Base-by-base conservation (phyloP, 2,888 invertebrate genomes). In the Eucriotettix oculatus region DNA sequence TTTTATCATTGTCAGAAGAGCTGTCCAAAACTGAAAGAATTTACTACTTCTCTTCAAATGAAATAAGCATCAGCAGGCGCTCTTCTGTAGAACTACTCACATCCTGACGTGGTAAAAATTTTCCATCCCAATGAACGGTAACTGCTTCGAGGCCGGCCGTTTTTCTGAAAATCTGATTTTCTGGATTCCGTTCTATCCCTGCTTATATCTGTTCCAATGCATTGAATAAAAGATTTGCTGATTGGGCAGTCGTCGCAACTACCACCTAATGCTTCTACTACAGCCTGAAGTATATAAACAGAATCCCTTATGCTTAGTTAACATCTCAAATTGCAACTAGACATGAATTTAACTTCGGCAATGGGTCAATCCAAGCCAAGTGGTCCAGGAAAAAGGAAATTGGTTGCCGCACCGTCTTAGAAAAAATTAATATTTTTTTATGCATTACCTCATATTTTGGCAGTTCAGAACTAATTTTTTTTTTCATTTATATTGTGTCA, bases 151-250 rank as follows among this genome's bases (percentile, higher is more conserved):
- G n/a, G n/a, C n/a, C n/a, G 11, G 16, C 1, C 58, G 41, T 68
- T 61, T 58, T 69, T 69, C 63, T 70, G 66, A 61, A 70, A 69
- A 65, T 69, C 65, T 14, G 56, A 1, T 67, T 70, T 68, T 66
- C 69, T 71, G 17, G 66, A 53, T 66, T 67, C 65, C 43, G 69
- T 68, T 14, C 66, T 60, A 14, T 66, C 59, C 12, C 68, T 69
- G 56, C 65, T 42, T 48, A 29, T 62, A 44, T 65, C 10, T 48
- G 62, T 63, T 52, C 62, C 5, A 42, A 57, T 43, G 12, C 60
- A 62, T 61, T 64, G 63, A 61, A 66, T 65, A 54, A 65, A 66
- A 55, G 64, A 52, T 56, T 53, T 52, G 60, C 62, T 68, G 58
- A 69, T 68, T 11, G 66, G 61, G 62, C 67, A 70, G 54, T 68